Conservation (phyloP, 2,797 vertebrate genomes). For the Remorina albescens region DNA sequence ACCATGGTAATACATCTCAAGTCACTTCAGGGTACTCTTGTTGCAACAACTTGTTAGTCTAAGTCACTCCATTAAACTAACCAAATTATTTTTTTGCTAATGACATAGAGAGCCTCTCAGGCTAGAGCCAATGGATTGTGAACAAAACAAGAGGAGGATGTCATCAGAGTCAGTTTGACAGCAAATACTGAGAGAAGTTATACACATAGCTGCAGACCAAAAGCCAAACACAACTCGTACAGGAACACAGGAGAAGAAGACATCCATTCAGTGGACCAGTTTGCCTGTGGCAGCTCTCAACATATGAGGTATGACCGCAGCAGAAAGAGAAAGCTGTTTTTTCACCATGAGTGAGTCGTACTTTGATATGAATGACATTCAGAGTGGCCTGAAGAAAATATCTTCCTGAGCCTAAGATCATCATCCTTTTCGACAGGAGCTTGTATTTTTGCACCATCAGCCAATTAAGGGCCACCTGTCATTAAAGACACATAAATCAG, state of each 20-base stretch:
- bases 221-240: conserved; percentile 27
- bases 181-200: conserved; percentile 48
- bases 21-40: conserved; percentile 82
- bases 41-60: conserved; percentile 83
- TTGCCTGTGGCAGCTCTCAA: conserved; percentile 65
- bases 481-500: conserved; percentile 83
- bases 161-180: conserved; percentile 51
- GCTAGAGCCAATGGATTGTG: conserved; percentile 73
- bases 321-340: conserved; percentile 59
- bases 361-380: conserved; percentile 71
- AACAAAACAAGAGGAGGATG: conserved; percentile 61
- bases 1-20: conserved; percentile 75
- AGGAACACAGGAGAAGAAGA: too few species aligned
- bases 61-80: conserved; percentile 84
- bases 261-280: too few species aligned
- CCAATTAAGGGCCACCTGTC: conserved; percentile 79
- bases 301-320: conserved; percentile 63
- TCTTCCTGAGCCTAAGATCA: conserved; percentile 50
- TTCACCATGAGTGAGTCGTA: conserved; percentile 47
- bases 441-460: conserved; percentile 73
- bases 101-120: conserved; percentile 69
- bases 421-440: conserved; percentile 54
- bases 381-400: conserved; percentile 62
- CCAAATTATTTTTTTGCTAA: conserved; percentile 80
- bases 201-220: conserved; percentile 34